Percentiles rank a stretch among this genome's conserved stretches.
Conservation (phyloP, 2,888 invertebrate species). For the Craniophora ligustri region DNA sequence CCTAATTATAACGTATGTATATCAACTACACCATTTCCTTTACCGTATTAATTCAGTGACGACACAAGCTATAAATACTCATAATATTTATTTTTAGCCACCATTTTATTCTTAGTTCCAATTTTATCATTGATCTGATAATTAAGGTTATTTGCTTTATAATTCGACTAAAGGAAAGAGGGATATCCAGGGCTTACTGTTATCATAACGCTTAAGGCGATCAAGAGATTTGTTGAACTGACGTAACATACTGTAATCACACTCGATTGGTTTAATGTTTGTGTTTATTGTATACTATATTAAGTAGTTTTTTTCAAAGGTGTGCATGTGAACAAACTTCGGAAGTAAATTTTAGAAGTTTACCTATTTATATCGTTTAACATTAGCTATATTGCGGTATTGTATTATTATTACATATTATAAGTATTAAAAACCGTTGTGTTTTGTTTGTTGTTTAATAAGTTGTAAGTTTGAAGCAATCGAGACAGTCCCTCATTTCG, state of each 20-base stretch:
- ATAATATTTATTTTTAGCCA: constrained; percentile 21
- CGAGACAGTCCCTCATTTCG: too few relatives aligned
- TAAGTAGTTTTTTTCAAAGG: too few relatives aligned
- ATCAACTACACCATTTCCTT: constrained; percentile 12
- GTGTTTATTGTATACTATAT: background rate
- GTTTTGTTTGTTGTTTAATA: too few relatives aligned
- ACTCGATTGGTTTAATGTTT: constrained; percentile 4
- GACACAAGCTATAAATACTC: constrained; percentile 4
- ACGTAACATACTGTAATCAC: constrained; percentile 1
- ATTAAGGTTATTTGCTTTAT: constrained; percentile 14
- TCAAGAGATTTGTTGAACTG: constrained; percentile 8
- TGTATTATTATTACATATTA: too few relatives aligned
- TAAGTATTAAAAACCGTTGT: too few relatives aligned
- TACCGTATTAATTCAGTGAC: constrained; percentile 5
- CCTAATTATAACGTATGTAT: background rate
- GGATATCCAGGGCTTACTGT: constrained; percentile 1
- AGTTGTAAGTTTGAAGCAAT: too few relatives aligned
- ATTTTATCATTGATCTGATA: constrained; percentile 12
- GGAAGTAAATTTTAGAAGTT: too few relatives aligned
- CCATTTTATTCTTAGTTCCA: background rate
- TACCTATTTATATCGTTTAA: too few relatives aligned
- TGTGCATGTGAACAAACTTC: too few relatives aligned
- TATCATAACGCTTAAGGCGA: constrained; percentile 14
- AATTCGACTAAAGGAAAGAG: constrained; percentile 9
- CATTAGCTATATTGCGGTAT: too few relatives aligned